phyloP scores from a whole-genome alignment of 2,113 vertebrate species.

The Parotia lawesii region DNA sequence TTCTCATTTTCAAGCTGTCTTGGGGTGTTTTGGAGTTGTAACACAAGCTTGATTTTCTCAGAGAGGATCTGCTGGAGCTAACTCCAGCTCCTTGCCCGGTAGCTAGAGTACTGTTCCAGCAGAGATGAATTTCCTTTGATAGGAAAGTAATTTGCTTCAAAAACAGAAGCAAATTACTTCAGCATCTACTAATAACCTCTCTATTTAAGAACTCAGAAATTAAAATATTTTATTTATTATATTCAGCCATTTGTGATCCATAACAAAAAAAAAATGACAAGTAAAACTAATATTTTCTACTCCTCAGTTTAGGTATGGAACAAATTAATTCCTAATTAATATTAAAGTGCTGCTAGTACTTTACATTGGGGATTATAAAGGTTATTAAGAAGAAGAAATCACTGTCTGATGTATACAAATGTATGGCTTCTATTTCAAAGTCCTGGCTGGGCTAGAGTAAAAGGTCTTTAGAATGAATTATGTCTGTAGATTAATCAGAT shows the following conservation, averaged over 20 bases:
- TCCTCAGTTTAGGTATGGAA: neutral
- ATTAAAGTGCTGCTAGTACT: neutral
- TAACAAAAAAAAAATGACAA: neutral
- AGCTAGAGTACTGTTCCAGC: neutral
- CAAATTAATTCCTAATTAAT: neutral
- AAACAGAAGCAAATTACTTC: neutral
- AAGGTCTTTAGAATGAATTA: neutral
- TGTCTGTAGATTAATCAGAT: neutral
- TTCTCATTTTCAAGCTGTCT: neutral
- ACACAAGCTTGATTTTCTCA: neutral
- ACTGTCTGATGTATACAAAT: neutral
- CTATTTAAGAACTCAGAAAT: neutral
- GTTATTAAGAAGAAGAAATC: neutral
- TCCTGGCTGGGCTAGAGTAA: neutral
- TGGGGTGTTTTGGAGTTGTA: neutral
- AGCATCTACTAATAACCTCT: neutral
- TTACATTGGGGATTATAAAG: neutral
- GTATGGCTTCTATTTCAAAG: neutral
- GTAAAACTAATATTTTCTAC: neutral
- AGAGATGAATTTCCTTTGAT: neutral
- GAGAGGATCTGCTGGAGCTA: neutral
- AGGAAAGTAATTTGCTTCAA: conserved; percentile 6
- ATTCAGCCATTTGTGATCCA: neutral
- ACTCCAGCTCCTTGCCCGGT: rapidly evolving
- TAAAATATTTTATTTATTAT: neutral